Evolutionary conservation across 2,888 invertebrate species (phyloP).

Genomic region (Craniophora ligustri): DNA sequence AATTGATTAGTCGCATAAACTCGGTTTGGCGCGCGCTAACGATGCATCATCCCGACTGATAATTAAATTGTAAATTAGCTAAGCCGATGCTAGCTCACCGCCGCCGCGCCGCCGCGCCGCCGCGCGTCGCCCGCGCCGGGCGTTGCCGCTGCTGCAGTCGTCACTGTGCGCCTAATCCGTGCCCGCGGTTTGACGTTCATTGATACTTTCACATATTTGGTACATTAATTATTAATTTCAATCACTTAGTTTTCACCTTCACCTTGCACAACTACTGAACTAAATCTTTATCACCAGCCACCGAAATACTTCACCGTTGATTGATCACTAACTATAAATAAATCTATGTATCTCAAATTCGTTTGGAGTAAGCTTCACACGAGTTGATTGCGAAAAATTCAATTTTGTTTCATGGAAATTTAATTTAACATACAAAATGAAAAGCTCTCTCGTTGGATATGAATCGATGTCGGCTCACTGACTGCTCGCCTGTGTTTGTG

Average conservation of each 20-base stretch:
- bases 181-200: constrained; percentile 57
- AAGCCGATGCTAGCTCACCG: constrained; percentile 81
- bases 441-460: constrained; percentile 85
- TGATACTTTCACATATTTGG: constrained; percentile 50
- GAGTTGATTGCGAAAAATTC: constrained; percentile 88
- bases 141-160: constrained; percentile 60
- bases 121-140: constrained; percentile 55
- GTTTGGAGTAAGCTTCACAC: constrained; percentile 69
- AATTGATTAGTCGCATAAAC: constrained; percentile 89
- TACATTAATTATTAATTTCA: constrained; percentile 4
- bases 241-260: too few species aligned
- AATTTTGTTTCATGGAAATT: constrained; percentile 89
- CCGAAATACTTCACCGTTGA: constrained; percentile 3
- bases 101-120: too few species aligned
- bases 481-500: constrained; percentile 86
- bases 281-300: neutral
- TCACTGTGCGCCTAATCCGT: constrained; percentile 49
- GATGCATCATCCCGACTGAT: constrained; percentile 87
- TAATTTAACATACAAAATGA: constrained; percentile 89
- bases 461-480: constrained; percentile 82
- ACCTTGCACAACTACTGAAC: neutral
- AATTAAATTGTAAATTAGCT: constrained; percentile 89
- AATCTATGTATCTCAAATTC: constrained; percentile 60
- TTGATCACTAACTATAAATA: constrained; percentile 32
- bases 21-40: constrained; percentile 88